Percentiles rank a stretch among this genome's conserved stretches.
These are phyloP conservation scores for Alentia gelatinosa DNA, from an alignment of 2,888 invertebrate species.

Conservation along the genomic window DNA sequence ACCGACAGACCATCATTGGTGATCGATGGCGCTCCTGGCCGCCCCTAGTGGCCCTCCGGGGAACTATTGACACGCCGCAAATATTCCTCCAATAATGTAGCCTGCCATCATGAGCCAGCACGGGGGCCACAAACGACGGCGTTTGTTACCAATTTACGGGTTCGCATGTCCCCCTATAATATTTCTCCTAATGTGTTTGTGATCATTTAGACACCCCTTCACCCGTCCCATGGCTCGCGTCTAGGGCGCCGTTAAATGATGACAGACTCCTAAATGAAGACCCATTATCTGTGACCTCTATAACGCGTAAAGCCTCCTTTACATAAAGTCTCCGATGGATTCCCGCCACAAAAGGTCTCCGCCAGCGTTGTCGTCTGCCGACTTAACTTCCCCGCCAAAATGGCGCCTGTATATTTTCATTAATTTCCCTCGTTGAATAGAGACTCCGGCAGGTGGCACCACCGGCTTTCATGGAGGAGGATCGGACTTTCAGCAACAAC, in stretches of 20 bases:
- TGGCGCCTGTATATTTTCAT: background rate
- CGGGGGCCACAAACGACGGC: background rate
- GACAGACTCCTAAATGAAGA: background rate
- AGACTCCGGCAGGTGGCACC: background rate
- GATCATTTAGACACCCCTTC: background rate
- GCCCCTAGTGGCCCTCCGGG: background rate
- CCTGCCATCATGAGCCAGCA: background rate
- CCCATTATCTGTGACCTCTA: background rate
- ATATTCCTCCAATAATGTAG: background rate
- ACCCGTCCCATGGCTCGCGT: background rate
- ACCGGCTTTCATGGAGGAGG: background rate
- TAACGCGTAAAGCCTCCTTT: no score
- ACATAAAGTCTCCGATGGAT: background rate
- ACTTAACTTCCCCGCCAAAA: background rate
- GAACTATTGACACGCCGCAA: slow-evolving; percentile 17
- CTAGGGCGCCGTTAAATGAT: background rate
- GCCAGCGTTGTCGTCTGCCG: background rate
- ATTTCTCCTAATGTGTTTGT: background rate
- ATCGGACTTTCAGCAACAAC: background rate
- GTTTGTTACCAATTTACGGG: background rate
- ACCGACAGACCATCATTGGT: background rate
- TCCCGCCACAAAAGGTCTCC: background rate
- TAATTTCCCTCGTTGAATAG: background rate
- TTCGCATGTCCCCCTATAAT: background rate
- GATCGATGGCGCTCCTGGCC: background rate